A percentile compares a stretch with the other conserved stretches of the same genome.
Conservation (phyloP, 2,113 vertebrate species). For the Cyprinodon variegatus region DNA sequence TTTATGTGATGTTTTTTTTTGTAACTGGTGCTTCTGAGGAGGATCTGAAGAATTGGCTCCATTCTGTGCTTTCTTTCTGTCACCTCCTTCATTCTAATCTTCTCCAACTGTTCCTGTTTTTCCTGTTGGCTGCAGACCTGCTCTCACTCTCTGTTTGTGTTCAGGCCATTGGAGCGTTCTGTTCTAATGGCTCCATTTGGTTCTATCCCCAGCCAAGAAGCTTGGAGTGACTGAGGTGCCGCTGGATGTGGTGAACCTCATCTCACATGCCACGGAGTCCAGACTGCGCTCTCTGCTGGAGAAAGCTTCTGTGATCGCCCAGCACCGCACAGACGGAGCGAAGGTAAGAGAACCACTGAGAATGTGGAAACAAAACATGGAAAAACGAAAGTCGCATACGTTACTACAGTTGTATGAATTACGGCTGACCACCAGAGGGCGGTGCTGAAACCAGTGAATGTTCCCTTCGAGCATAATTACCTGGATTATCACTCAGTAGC, state of each 20-base stretch:
- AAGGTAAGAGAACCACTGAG: constrained; percentile 70
- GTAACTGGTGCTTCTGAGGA: not conserved
- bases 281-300: constrained; percentile 84
- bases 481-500: no score
- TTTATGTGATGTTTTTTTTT: not conserved
- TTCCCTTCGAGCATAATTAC: no score
- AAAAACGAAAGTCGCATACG: no score
- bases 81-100: no score
- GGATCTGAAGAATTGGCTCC: no score
- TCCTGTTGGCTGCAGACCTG: no score
- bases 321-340: constrained; percentile 82
- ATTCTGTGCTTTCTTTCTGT: not conserved
- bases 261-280: constrained; percentile 86
- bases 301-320: constrained; percentile 85
- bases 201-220: constrained; percentile 78
- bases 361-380: not conserved
- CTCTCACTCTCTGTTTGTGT: no score
- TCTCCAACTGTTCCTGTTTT: no score
- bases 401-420: no score
- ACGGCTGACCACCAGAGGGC: no score
- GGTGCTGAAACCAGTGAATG: no score
- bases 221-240: constrained; percentile 86
- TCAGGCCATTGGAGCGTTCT: not conserved
- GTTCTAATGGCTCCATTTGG: not conserved
- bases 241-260: constrained; percentile 85